phyloP scores from a whole-genome alignment of 2,113 vertebrate genomes.

The Tinamus guttatus region DNA sequence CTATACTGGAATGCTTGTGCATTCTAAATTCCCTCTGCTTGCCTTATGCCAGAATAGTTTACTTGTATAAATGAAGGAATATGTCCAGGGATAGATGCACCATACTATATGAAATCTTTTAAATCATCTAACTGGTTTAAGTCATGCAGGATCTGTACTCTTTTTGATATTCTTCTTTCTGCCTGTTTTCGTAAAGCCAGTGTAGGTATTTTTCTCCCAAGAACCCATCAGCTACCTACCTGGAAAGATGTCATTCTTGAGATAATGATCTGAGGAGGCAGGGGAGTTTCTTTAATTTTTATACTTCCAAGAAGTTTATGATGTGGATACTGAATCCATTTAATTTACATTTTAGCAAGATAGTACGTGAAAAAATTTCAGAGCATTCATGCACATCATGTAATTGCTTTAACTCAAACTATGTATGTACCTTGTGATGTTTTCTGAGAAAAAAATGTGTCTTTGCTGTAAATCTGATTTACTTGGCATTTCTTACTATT shows the following conservation, averaged over 20 bases:
- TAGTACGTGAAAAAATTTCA: background rate
- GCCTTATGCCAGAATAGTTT: background rate
- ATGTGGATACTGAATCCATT: background rate
- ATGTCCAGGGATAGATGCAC: background rate
- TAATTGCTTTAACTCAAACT: background rate
- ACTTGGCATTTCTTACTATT: background rate
- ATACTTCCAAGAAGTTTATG: background rate
- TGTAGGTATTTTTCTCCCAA: background rate
- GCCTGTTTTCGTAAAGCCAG: background rate
- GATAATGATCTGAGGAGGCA: background rate
- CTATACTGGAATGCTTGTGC: background rate
- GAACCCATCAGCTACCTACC: background rate
- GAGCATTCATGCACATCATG: background rate
- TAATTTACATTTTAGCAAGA: background rate
- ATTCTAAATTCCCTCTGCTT: background rate
- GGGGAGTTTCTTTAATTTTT: background rate
- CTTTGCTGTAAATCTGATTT: background rate
- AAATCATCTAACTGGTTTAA: background rate
- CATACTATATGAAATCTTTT: background rate
- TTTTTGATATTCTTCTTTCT: background rate
- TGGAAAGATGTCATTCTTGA: background rate
- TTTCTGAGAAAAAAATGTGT: background rate
- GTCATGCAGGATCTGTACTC: fast-evolving
- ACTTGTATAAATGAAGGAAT: background rate
- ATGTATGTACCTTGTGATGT: background rate